Base-by-base conservation (phyloP, 92 coral and sea anemone genomes). In the Pocillopora meandrina region DNA sequence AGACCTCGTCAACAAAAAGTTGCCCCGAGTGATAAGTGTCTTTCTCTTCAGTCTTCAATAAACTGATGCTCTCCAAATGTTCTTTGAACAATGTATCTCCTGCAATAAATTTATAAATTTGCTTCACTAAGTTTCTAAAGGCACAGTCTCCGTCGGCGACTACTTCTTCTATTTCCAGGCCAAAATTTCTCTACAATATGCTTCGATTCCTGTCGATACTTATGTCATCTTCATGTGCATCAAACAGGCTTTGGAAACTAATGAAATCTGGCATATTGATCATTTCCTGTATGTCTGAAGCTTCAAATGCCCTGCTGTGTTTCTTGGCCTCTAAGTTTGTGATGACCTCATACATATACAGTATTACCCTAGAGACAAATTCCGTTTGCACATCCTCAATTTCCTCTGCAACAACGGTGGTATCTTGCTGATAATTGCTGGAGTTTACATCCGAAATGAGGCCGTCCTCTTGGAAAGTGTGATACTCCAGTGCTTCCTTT, bases 131-230 rank as follows among this genome's bases (percentile, higher is more conserved):
- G 56, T 85, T 86, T 61, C 72, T 10, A 67, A 86, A 86, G 49
- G 89, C 89, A 31, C 85, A 86, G 47, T 86, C 89, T 10, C 89
- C 89, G 62, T 86, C 85, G 1, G 70, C 76, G 33, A 63, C 33
- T 66, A 85, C 78, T 33, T 49, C 60, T 36, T 85, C 83, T 19
- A 76, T 33, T 76, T 65, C 75, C 17, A 84, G 75, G 63, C 66
- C 70, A 61, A 84, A 79, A 76, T 84, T 76, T 74, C 82, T n/a
- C 20, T 56, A 13, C 1, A 84, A 83, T 52, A 56, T 57, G 52
- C 14, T 52, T 18, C 18, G 66, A 56, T 64, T 52, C 36, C 60
- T 17, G 21, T 17, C 9, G 4, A 76, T 12, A 20, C 42, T 66
- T 18, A 0, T 33, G 62, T 77, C 71, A 6, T 77, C 67, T 10